Evolutionary conservation across 2,888 invertebrate genomes (phyloP).

Genomic region (Tetrapedia diversipes): DNA sequence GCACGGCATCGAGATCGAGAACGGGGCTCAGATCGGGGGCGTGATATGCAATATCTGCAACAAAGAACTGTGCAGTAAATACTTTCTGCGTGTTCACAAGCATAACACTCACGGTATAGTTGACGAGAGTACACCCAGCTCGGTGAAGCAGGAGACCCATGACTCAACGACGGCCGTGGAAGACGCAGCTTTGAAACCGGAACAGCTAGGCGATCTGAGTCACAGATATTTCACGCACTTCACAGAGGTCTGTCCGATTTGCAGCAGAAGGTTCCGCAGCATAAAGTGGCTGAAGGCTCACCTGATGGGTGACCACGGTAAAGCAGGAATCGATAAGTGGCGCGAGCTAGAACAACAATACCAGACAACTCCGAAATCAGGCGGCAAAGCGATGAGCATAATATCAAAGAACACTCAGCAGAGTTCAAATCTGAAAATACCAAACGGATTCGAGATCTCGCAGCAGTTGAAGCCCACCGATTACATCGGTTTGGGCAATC

Average conservation of each 20-base stretch:
- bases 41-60: conserved; percentile 99
- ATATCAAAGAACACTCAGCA: conserved; percentile 45
- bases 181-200: conserved; percentile 84
- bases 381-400: conserved; percentile 78
- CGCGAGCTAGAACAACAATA: conserved; percentile 85
- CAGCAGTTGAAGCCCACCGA: conserved; percentile 71
- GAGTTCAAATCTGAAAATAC: conserved; percentile 86
- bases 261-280: conserved; percentile 93
- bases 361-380: conserved; percentile 82
- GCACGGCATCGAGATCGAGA: conserved; percentile 97
- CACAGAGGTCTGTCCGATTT: conserved; percentile 92
- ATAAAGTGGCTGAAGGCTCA: conserved; percentile 95
- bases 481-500: conserved; percentile 81
- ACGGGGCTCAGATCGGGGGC: conserved; percentile 95
- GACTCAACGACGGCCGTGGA: conserved; percentile 74
- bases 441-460: conserved; percentile 82
- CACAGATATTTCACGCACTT: conserved; percentile 88
- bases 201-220: conserved; percentile 85
- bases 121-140: conserved; percentile 87
- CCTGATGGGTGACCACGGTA: conserved; percentile 93
- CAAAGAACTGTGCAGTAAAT: conserved; percentile 98
- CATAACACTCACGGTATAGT: conserved; percentile 98
- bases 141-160: conserved; percentile 75
- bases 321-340: conserved; percentile 86
- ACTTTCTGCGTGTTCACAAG: conserved; percentile 98